These are phyloP conservation scores for Synchiropus splendidus DNA, from an alignment of 2,113 vertebrate genomes.

Conservation along the genomic window DNA sequence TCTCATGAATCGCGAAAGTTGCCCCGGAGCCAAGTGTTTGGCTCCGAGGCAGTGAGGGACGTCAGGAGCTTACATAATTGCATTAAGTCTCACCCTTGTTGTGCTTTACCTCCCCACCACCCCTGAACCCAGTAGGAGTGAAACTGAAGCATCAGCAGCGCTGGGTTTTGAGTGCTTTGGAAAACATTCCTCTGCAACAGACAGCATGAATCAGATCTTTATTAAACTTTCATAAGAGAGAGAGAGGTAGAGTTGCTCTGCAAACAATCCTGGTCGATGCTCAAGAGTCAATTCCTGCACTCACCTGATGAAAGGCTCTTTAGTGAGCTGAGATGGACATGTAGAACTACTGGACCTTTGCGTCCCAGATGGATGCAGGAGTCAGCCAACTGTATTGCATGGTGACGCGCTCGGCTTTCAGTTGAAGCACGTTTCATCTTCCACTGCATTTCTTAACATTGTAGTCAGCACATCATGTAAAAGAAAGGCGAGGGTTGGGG, in stretches of 20 bases:
- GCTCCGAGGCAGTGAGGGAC: slow-evolving; percentile 18
- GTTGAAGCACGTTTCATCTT: too few species aligned
- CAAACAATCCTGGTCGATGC: slow-evolving; percentile 9
- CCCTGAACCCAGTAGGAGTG: slow-evolving; percentile 53
- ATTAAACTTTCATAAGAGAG: slow-evolving; percentile 55
- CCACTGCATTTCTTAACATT: too few species aligned
- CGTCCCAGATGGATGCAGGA: too few species aligned
- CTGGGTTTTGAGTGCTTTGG: slow-evolving; percentile 47
- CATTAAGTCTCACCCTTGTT: slow-evolving; percentile 32
- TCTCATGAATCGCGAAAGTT: slow-evolving; percentile 18
- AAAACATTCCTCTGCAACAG: slow-evolving; percentile 28
- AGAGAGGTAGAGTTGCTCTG: slow-evolving; percentile 31
- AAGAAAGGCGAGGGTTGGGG: too few species aligned
- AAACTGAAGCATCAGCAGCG: slow-evolving; percentile 47
- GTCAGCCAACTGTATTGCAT: too few species aligned
- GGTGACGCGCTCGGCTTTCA: too few species aligned
- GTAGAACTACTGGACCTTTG: too few species aligned
- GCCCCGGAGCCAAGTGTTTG: slow-evolving; percentile 23
- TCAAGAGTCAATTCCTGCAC: too few species aligned
- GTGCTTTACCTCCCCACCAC: slow-evolving; percentile 40
- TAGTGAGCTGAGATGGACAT: too few species aligned
- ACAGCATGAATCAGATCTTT: slow-evolving; percentile 51
- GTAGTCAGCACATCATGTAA: too few species aligned
- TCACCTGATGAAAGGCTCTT: too few species aligned
- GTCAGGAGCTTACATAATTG: slow-evolving; percentile 45